These are phyloP conservation scores for Blennius ocellaris DNA, from an alignment of 2,113 vertebrate species.

Conservation along the genomic window DNA sequence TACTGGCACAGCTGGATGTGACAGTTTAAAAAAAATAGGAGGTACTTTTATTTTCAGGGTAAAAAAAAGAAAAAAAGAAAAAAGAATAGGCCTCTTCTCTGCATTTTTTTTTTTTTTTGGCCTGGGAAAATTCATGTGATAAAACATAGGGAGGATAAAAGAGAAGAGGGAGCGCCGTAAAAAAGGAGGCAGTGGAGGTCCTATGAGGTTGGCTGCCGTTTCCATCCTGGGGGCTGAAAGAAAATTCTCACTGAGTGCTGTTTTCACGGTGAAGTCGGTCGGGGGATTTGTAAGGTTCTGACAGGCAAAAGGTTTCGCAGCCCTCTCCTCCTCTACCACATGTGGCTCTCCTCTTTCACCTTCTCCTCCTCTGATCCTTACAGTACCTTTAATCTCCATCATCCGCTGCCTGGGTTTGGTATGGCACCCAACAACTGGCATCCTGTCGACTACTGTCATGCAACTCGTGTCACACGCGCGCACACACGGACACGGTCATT, in stretches of 20 bases:
- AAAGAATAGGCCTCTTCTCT: neutral
- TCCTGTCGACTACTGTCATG: constrained; percentile 16
- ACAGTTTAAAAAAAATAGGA: constrained; percentile 20
- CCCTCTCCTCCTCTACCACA: constrained; percentile 13
- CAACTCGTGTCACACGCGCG: constrained; percentile 19
- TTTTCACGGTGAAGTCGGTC: neutral
- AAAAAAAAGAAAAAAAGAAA: neutral
- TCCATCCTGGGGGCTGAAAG: neutral
- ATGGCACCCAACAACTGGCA: constrained; percentile 37
- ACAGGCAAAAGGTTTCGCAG: constrained; percentile 17
- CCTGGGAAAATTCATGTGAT: neutral
- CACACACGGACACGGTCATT: constrained; percentile 23
- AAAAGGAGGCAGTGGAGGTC: constrained; percentile 15
- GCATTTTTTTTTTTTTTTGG: neutral
- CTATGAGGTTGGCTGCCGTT: constrained; percentile 1
- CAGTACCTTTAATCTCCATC: constrained; percentile 32
- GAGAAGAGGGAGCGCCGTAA: neutral
- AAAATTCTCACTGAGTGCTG: constrained; percentile 17
- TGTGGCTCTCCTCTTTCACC: constrained; percentile 32
- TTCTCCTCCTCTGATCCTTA: constrained; percentile 30
- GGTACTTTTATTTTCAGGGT: constrained; percentile 2
- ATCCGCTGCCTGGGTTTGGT: constrained; percentile 40
- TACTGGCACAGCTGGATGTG: constrained; percentile 44
- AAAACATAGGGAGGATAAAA: constrained; percentile 3
- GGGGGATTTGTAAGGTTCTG: neutral